Evolutionary conservation across 2,113 vertebrate genomes (phyloP).

Genomic region (Antechinus stuartii): DNA sequence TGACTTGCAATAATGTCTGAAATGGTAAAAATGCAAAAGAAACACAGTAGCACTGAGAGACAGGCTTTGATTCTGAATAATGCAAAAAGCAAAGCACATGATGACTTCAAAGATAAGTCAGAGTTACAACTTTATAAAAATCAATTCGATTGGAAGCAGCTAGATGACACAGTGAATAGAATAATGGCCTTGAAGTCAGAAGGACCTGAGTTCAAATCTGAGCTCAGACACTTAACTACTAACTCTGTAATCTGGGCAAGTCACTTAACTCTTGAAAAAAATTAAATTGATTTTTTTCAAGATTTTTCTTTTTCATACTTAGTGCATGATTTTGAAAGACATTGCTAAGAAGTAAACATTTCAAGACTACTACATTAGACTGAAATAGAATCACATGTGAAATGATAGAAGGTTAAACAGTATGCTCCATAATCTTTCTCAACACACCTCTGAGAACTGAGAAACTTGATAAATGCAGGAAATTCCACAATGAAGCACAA

Average conservation of each 20-base stretch:
- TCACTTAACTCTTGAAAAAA: background rate
- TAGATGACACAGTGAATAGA: too few species aligned
- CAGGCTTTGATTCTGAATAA: background rate
- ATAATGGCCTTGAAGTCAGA: too few species aligned
- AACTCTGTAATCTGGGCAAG: too few species aligned
- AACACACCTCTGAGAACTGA: conserved; percentile 23
- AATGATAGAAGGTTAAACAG: conserved; percentile 11
- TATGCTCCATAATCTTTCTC: background rate
- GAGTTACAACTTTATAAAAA: background rate
- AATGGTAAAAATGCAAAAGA: background rate
- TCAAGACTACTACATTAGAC: background rate
- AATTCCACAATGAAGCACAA: conserved; percentile 14
- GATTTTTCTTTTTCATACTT: background rate
- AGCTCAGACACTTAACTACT: too few species aligned
- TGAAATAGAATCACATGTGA: conserved; percentile 12
- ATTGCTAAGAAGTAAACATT: background rate
- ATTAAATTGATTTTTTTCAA: background rate
- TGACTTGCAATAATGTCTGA: background rate
- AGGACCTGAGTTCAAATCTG: too few species aligned
- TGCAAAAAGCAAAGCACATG: background rate
- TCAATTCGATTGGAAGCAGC: too few species aligned
- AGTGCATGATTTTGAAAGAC: background rate
- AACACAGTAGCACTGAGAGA: background rate
- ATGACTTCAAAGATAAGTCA: background rate
- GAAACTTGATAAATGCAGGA: conserved; percentile 29